phyloP scores from a whole-genome alignment of 2,113 vertebrate genomes.

The Pampusana beccarii region DNA sequence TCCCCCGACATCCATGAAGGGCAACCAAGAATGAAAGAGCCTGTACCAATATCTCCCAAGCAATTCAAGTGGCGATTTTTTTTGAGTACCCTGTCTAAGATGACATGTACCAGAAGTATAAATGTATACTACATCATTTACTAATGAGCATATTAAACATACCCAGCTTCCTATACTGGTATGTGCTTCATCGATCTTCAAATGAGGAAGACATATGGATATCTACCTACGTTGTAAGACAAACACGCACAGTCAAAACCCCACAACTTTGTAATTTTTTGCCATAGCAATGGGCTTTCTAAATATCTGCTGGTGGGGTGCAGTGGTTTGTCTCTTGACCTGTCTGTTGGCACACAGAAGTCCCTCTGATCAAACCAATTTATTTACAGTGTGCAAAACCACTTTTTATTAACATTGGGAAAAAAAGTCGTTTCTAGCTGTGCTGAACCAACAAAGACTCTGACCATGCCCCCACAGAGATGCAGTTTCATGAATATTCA shows the following conservation, averaged over 20 bases:
- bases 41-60: neutral
- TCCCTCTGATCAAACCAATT: neutral
- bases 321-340: neutral
- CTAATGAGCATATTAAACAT: neutral
- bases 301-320: neutral
- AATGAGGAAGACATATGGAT: neutral
- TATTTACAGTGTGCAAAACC: neutral
- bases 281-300: neutral
- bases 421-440: neutral
- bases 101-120: neutral
- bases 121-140: neutral
- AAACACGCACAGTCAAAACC: neutral
- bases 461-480: neutral
- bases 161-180: neutral
- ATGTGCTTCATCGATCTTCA: neutral
- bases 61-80: neutral
- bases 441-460: neutral
- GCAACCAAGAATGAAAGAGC: neutral
- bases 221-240: neutral
- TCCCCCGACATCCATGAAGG: rapidly evolving
- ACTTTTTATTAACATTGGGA: neutral
- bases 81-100: neutral
- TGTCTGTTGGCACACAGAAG: neutral
- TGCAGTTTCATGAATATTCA: rapidly evolving
- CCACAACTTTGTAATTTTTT: neutral